Evolutionary conservation across 1,140 invertebrate species (phyloP), one percentile per base, ranked within the genome.

Genomic region (Druon quercuslanigerum): DNA sequence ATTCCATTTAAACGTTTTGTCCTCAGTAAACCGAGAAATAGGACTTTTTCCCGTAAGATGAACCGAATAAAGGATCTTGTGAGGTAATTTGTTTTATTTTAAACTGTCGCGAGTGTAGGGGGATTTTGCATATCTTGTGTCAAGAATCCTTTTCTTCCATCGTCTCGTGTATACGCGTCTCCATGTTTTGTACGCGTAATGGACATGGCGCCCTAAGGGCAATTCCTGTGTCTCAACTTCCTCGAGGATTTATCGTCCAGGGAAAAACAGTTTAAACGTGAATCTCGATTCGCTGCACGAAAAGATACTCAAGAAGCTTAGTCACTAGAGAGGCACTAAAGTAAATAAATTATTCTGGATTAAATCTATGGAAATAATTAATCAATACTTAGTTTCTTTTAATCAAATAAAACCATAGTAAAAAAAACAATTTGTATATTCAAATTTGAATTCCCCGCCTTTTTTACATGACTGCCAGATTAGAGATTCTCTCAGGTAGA

Each of bases 161-260:
- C 57, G 20, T 66, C 20, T 66, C 13, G 57, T 66, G 13, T 40
- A 66, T 46, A 11, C 13, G 12, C 20, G 25, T 14, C 20, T 13
- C 5, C 20, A 33, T 66, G 20, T n/a, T 54, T 54, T 40, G 57
- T 66, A 66, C 5, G 20, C 20, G 25, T 25, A 14, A 66, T 66
- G 25, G 12, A 66, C 60, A 40, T 66, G 60, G 60, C 60, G 60
- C 25, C 60, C 60, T 66, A 14, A 25, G 60, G 60, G 33, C 60
- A 66, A 66, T 66, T 66, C 60, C 60, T 33, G 33, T 66, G 60
- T 66, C 60, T 66, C 25, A 40, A 66, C 60, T 66, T n/a, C 60
- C 60, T 66, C 33, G 60, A 66, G 60, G 60, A 66, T 66, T 66
- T 66, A 66, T 66, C 60, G 25, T 6, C 11, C 60, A 66, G 60